Evolutionary conservation across 2,113 vertebrate genomes (phyloP), one percentile per base, ranked within the genome.

Genomic region (Nicator chloris): DNA sequence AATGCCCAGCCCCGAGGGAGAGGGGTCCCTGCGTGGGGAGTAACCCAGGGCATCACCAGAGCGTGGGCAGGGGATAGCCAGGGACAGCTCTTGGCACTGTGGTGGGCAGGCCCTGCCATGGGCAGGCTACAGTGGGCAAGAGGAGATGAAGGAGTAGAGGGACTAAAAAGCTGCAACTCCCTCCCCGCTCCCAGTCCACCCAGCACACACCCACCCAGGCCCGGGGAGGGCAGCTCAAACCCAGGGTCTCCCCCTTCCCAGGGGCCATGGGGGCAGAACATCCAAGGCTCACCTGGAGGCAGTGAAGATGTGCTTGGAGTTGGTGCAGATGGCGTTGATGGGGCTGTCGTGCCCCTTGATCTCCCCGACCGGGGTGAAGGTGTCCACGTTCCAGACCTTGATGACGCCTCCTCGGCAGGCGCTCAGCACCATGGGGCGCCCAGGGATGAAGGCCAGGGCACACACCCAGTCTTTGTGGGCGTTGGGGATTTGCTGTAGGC

Each of bases 391-490:
- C 99, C 99, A 99, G 60, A 99, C 99, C 71, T 99, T 99, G 93
- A 99, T 97, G 97, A 98, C 89, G 26, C 99, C 99, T 1, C 98
- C 99, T 4, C 99, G 98, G 95, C 99, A 99, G 97, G 97, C 99
- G 2, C 99, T 99, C 90, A 99, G 98, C 97, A 99, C 98, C 99
- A 99, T 98, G 92, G 99, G 98, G 24, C 99, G 98, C 13, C 98
- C 98, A 0, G 99, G 99, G 47, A 99, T 99, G 4, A 98, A 98
- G 27, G 99, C 99, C 97, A 99, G 98, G 15, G 99, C 99, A 21
- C 99, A 99, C 35, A 99, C 99, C 99, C 99, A 99, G 96, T 99
- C 99, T 88, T 99, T 99, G 96, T 99, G 99, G 22, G 99, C 99
- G 1, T 99, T 99, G 30, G 99, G 99, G 95, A 99, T 99, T 99